These are phyloP conservation scores for Andrena bicolor DNA, from an alignment of 2,888 invertebrate genomes.

Conservation along the genomic window DNA sequence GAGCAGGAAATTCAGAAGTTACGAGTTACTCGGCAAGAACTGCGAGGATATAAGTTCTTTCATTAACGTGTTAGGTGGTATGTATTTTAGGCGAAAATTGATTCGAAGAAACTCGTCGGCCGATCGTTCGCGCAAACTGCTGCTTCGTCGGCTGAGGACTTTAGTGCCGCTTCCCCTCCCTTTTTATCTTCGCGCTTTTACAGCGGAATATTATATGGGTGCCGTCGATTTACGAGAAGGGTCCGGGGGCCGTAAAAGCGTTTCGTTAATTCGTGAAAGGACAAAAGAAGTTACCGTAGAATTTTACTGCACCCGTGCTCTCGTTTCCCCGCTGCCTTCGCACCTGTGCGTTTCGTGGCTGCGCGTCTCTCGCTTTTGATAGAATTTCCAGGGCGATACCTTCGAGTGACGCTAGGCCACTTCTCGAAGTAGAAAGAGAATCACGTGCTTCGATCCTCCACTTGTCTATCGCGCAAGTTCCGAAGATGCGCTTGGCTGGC, in stretches of 20 bases:
- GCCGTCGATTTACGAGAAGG: slow-evolving; percentile 65
- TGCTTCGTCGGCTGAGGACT: slow-evolving; percentile 10
- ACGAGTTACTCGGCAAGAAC: too few relatives aligned
- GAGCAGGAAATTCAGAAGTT: too few relatives aligned
- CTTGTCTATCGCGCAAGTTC: too few relatives aligned
- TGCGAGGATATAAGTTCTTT: not conserved
- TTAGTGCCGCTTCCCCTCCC: slow-evolving; percentile 16
- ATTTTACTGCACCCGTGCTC: slow-evolving; percentile 70
- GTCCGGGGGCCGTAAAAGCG: slow-evolving; percentile 55
- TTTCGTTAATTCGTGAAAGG: slow-evolving; percentile 71
- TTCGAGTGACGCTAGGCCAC: slow-evolving; percentile 8
- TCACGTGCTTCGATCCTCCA: not conserved
- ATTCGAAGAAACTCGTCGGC: slow-evolving; percentile 29
- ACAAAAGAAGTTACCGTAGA: slow-evolving; percentile 76
- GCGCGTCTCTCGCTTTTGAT: slow-evolving; percentile 2
- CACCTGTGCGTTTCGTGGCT: slow-evolving; percentile 38
- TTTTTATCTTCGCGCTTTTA: slow-evolving; percentile 55
- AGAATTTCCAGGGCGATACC: slow-evolving; percentile 40
- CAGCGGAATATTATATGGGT: slow-evolving; percentile 58
- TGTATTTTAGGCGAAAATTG: slow-evolving; percentile 25
- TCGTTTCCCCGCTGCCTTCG: slow-evolving; percentile 52
- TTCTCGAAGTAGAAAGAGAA: not conserved
- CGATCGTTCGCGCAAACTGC: slow-evolving; percentile 27
- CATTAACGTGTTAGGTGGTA: not conserved
- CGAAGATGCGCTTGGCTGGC: too few relatives aligned